Evolutionary conservation across 1,140 invertebrate genomes (phyloP).

Genomic region (Ceratosolen solmsi): DNA sequence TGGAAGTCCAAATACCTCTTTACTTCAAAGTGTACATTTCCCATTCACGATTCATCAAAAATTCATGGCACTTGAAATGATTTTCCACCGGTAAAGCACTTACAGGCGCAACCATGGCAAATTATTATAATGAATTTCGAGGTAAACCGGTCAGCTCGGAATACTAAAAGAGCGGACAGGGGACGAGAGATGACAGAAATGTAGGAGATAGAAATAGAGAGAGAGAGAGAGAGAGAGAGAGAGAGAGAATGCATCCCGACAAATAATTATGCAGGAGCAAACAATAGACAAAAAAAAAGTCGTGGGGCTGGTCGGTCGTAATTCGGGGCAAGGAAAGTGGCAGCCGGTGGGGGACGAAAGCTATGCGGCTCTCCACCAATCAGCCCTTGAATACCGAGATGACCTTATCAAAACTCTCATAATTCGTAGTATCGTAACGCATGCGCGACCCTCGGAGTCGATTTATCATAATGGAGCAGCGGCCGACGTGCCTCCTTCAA

Average conservation of each 20-base stretch:
- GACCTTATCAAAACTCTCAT: background rate
- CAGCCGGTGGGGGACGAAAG: background rate
- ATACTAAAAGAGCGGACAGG: too few relatives aligned
- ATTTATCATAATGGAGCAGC: conserved; percentile 43
- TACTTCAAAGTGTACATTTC: too few relatives aligned
- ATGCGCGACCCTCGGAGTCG: background rate
- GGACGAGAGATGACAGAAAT: too few relatives aligned
- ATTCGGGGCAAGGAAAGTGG: background rate
- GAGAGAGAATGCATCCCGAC: background rate
- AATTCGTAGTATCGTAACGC: conserved; percentile 28
- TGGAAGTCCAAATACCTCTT: too few relatives aligned
- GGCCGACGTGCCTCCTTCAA: conserved; percentile 27
- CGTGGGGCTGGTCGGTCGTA: too few relatives aligned
- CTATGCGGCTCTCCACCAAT: background rate
- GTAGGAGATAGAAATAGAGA: background rate
- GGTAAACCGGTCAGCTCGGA: too few relatives aligned
- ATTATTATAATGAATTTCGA: too few relatives aligned
- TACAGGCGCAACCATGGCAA: too few relatives aligned
- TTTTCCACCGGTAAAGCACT: too few relatives aligned
- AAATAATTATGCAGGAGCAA: background rate
- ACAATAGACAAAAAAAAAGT: background rate
- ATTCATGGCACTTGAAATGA: too few relatives aligned
- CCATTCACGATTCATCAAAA: too few relatives aligned
- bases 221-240: conserved; percentile 1
- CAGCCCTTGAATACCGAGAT: background rate